Conservation (phyloP, 2,113 vertebrate species). For the Seriola rivoliana region DNA sequence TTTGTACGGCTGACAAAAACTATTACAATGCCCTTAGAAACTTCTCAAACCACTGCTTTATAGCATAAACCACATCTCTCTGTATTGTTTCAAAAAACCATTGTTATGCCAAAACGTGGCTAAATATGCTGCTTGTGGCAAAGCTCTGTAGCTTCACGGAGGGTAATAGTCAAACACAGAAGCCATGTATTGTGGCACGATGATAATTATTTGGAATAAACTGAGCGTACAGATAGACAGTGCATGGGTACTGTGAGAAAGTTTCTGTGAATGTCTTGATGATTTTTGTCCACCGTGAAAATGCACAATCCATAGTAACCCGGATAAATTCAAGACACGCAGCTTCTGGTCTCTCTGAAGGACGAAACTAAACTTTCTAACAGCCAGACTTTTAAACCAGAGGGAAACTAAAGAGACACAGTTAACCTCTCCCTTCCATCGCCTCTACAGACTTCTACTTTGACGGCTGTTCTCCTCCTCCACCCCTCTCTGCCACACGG, state of each 20-base stretch:
- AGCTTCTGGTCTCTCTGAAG: conserved; percentile 10
- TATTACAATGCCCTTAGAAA: neutral
- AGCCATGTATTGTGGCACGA: conserved; percentile 17
- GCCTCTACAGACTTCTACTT: neutral
- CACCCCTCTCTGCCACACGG: conserved; percentile 4
- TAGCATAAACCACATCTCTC: conserved; percentile 29
- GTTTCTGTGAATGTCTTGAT: conserved; percentile 26
- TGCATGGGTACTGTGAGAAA: conserved; percentile 1
- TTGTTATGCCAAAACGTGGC: conserved; percentile 30
- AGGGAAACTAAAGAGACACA: neutral
- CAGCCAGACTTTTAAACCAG: neutral
- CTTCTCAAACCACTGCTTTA: conserved; percentile 11
- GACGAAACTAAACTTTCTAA: conserved; percentile 19
- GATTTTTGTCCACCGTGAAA: conserved; percentile 33
- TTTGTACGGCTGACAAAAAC: neutral
- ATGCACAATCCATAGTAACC: conserved; percentile 8
- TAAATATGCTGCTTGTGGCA: conserved; percentile 12
- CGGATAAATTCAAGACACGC: conserved; percentile 13
- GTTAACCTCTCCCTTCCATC: neutral
- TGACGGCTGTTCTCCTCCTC: conserved; percentile 12
- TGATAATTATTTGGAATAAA: conserved; percentile 22
- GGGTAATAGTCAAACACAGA: conserved; percentile 20
- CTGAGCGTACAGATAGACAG: neutral
- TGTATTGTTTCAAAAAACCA: conserved; percentile 24
- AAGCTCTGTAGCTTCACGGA: conserved; percentile 7